Evolutionary conservation across 35 echinoderm and acorn worm species (phyloP), one percentile per base, ranked within the genome.

Genomic region (Amphiura filiformis): DNA sequence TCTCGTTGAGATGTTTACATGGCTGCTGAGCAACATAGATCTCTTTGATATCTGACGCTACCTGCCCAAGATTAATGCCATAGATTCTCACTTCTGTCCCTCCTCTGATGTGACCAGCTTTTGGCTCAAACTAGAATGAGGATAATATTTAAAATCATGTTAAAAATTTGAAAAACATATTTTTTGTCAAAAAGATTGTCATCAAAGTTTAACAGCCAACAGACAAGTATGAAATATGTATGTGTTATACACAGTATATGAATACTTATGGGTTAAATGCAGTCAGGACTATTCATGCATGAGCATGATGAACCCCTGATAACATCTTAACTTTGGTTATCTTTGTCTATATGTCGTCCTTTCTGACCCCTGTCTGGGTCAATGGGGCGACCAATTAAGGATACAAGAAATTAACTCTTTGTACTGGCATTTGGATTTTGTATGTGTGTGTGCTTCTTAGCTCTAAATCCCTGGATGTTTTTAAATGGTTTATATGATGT

Each of bases 41-140:
- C 39, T 84, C 38, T 52, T 52, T 52, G 44, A 52, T 52, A 52
- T 91, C 39, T 57, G 79, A 52, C 31, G 38, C 76, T 37, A 76
- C 80, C 38, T 92, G 84, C 31, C 95, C 95, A 49, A 97, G 76
- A 80, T 97, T 97, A 56, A 47, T 79, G 20, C 95, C 95, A 30
- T 31, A 20, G 38, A 97, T 93, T 0, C 65, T 81, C 23, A 97
- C 26, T 23, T 80, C 89, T 12, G 91, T 93, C 22, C 82, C 83
- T 13, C 95, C 95, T 30, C 76, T 85, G 0, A 93, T 80, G 32
- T 90, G 95, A 31, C 95, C 91, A 32, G 88, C 88, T 35, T 34
- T 36, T 34, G 95, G 95, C 17, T 52, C 34, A 37, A 97, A 93
- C 91, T 97, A 75, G 31, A 39, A 41, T 9, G 31, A 78, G 39